These are phyloP conservation scores for Laticauda laticaudata DNA, from an alignment of 2,113 vertebrate genomes.

Conservation along the genomic window DNA sequence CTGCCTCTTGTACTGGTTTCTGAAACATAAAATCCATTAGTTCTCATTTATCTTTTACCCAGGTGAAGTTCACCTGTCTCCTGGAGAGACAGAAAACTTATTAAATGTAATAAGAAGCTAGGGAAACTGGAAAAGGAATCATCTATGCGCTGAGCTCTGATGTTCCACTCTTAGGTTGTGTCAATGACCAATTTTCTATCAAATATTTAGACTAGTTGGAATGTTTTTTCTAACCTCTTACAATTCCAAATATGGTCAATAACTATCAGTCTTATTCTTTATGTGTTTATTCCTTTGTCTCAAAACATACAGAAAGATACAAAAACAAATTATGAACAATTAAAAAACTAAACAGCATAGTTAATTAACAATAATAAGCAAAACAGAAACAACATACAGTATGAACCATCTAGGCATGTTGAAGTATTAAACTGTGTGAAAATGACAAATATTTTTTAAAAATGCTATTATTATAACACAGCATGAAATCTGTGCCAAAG, in stretches of 20 bases:
- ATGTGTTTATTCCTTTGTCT: background rate
- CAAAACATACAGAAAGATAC: background rate
- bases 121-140: background rate
- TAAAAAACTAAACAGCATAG: background rate
- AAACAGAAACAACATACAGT: background rate
- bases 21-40: background rate
- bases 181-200: background rate
- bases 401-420: background rate
- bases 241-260: background rate
- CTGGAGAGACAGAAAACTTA: background rate
- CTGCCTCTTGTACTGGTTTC: background rate
- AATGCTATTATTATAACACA: background rate
- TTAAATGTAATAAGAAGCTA: background rate
- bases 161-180: background rate
- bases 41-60: background rate
- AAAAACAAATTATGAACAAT: background rate
- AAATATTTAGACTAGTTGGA: background rate
- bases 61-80: background rate
- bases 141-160: too few relatives aligned
- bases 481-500: background rate
- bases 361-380: background rate
- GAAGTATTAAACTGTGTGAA: background rate
- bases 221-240: background rate
- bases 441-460: background rate
- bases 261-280: background rate